A percentile compares a stretch with the other conserved stretches of the same genome.
Conservation (phyloP, 1,140 invertebrate species). For the Cydia amplana region DNA sequence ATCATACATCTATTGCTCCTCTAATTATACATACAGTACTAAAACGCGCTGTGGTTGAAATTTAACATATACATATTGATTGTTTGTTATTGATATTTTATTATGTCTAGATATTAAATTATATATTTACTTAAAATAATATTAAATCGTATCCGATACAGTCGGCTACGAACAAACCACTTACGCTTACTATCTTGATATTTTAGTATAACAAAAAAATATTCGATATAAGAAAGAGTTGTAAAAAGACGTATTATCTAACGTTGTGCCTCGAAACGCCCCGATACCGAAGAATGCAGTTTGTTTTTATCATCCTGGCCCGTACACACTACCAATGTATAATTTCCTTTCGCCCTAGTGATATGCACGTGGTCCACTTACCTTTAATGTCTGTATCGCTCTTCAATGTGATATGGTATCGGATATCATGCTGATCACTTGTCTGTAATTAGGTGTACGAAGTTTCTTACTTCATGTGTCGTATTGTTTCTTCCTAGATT, state of each 20-base stretch:
- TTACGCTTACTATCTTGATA: conserved; percentile 77
- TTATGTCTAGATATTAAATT: conserved; percentile 40
- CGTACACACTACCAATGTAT: conserved; percentile 8
- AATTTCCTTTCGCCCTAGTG: conserved; percentile 37
- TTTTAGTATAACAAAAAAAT: conserved; percentile 61
- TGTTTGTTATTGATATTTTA: conserved; percentile 21
- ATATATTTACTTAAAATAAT: conserved; percentile 54
- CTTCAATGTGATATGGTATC: conserved; percentile 55
- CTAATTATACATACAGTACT: conserved; percentile 11
- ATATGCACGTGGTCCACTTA: conserved; percentile 36
- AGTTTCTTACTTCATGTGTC: conserved; percentile 56
- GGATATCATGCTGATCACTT: conserved; percentile 47
- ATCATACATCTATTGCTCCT: background rate
- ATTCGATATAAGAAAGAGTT: conserved; percentile 60
- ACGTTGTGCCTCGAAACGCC: conserved; percentile 64
- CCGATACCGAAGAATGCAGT: conserved; percentile 40
- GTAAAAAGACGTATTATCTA: conserved; percentile 56
- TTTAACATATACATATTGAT: conserved; percentile 22
- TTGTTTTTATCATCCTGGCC: conserved; percentile 11
- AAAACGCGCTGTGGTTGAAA: conserved; percentile 26
- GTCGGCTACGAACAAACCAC: conserved; percentile 59
- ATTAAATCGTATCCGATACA: conserved; percentile 50
- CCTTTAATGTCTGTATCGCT: conserved; percentile 34
- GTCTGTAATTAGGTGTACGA: conserved; percentile 36
- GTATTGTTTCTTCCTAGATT: conserved; percentile 54